Conservation (phyloP, 1,140 invertebrate genomes). For the Papilio machaon region DNA sequence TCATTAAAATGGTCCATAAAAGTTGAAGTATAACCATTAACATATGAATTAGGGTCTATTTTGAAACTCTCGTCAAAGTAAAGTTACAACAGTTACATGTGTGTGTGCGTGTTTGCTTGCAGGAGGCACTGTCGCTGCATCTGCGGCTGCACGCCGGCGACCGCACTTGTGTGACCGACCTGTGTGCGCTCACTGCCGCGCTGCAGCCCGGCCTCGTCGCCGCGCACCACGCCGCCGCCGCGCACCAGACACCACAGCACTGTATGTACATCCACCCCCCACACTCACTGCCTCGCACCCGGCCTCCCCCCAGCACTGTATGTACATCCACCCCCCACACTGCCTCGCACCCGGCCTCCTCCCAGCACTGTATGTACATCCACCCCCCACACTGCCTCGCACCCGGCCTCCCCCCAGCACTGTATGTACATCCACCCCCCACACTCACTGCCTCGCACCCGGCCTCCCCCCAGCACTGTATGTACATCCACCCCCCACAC, state of each 20-base stretch:
- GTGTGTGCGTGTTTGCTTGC: slow-evolving; percentile 52
- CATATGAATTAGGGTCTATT: background rate
- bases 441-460: background rate
- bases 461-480: background rate
- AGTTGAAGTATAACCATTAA: background rate
- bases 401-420: slow-evolving; percentile 52
- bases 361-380: background rate
- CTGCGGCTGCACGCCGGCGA: slow-evolving; percentile 91
- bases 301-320: background rate
- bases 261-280: slow-evolving; percentile 47
- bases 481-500: background rate
- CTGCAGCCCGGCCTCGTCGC: slow-evolving; percentile 84
- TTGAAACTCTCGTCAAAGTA: too few relatives aligned
- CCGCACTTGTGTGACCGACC: slow-evolving; percentile 91
- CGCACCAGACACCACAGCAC: slow-evolving; percentile 50
- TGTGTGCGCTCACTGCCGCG: slow-evolving; percentile 90
- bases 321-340: background rate
- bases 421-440: slow-evolving; percentile 47
- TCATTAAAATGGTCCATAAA: too few relatives aligned
- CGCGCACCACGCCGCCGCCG: slow-evolving; percentile 54
- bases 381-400: slow-evolving; percentile 44
- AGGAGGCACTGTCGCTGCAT: slow-evolving; percentile 90
- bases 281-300: background rate
- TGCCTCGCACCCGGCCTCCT: background rate
- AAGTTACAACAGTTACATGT: background rate